Evolutionary conservation across 2,113 vertebrate species (phyloP).

Genomic region (Atrichornis clamosus): DNA sequence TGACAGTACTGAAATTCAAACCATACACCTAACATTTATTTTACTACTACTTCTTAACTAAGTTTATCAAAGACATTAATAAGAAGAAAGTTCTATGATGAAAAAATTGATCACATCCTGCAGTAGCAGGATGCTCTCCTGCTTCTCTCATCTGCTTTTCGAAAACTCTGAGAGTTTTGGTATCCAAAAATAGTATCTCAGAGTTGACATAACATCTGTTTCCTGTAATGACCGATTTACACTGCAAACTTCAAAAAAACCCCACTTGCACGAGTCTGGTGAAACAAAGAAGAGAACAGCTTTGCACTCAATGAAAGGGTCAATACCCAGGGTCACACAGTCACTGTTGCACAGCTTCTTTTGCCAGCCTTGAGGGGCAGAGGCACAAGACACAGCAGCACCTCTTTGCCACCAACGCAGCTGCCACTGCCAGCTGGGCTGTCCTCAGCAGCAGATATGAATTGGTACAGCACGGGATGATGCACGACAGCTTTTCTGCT

Average conservation of each 20-base stretch:
- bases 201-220: background rate
- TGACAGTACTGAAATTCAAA: slow-evolving; percentile 14
- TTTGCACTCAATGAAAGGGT: background rate
- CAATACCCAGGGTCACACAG: background rate
- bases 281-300: background rate
- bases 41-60: background rate
- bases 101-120: background rate
- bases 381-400: background rate
- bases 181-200: background rate
- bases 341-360: background rate
- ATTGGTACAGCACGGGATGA: background rate
- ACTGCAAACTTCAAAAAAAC: accelerated
- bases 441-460: background rate
- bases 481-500: background rate
- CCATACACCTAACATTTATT: background rate
- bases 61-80: background rate
- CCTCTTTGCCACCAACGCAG: background rate
- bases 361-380: background rate
- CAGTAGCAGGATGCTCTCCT: background rate
- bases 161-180: background rate
- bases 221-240: slow-evolving; percentile 11
- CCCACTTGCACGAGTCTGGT: background rate
- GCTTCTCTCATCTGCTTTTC: background rate
- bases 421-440: background rate
- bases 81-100: background rate